A percentile compares a stretch with the other conserved stretches of the same genome.
Evolutionary conservation across 2,797 vertebrate genomes (phyloP).

Genomic region (Aselliscus stoliczkanus): DNA sequence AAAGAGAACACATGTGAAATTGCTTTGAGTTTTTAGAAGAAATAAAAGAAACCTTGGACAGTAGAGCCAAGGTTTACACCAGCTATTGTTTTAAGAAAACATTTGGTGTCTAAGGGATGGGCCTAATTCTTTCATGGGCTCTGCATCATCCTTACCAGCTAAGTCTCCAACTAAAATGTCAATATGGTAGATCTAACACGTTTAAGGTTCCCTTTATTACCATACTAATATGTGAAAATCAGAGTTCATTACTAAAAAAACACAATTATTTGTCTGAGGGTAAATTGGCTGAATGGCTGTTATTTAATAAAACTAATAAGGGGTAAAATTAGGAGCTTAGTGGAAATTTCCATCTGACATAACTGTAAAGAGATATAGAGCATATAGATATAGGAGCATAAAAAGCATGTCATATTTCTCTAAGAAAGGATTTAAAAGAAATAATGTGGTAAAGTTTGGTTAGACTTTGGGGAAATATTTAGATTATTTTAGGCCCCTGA

Average conservation of each 20-base stretch:
- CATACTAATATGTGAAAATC: background rate
- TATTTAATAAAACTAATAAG: conserved; percentile 29
- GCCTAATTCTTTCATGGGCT: background rate
- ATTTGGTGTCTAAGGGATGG: background rate
- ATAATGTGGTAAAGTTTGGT: background rate
- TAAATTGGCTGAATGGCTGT: background rate
- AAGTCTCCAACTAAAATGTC: background rate
- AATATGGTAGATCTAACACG: background rate
- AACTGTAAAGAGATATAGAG: background rate
- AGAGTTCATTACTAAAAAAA: conserved; percentile 32
- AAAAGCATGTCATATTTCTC: background rate
- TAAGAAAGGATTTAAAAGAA: background rate
- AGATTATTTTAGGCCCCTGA: conserved; percentile 19
- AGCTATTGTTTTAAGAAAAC: background rate
- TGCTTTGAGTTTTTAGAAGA: background rate
- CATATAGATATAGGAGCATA: background rate
- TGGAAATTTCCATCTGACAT: background rate
- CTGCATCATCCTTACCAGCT: background rate
- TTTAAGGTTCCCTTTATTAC: background rate
- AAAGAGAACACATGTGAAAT: background rate
- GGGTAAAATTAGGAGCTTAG: background rate
- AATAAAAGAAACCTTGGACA: background rate
- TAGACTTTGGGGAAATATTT: conserved; percentile 31
- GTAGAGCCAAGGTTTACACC: background rate
- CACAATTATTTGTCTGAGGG: conserved; percentile 8